phyloP scores from a whole-genome alignment of 1,140 invertebrate species.

The Dinoponera quadriceps region DNA sequence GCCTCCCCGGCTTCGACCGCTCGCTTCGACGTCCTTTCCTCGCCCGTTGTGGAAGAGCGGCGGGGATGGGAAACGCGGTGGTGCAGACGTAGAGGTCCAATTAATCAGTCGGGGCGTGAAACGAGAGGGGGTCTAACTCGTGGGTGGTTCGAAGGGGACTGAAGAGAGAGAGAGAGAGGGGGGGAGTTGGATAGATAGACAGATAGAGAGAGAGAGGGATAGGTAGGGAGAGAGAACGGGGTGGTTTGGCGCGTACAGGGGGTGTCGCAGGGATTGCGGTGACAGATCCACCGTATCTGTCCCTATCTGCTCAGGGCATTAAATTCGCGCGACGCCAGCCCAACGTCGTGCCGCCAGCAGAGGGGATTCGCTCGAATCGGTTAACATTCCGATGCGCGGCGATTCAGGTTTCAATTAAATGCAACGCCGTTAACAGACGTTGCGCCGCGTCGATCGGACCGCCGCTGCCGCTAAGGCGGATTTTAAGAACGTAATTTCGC shows the following conservation, averaged over 20 bases:
- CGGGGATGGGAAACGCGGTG: constrained; percentile 47
- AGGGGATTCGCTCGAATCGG: constrained; percentile 68
- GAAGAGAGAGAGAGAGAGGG: not conserved
- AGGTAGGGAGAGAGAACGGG: constrained; percentile 21
- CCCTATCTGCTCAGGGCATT: constrained; percentile 78
- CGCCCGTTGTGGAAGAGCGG: constrained; percentile 55
- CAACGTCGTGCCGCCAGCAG: constrained; percentile 48
- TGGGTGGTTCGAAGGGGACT: constrained; percentile 4
- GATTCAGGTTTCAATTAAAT: constrained; percentile 74
- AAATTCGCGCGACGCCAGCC: constrained; percentile 72
- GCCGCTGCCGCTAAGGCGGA: not conserved
- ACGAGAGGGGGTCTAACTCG: constrained; percentile 73
- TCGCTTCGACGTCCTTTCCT: constrained; percentile 52
- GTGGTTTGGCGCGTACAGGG: constrained; percentile 34
- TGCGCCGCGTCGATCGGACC: not conserved
- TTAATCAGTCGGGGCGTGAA: constrained; percentile 85
- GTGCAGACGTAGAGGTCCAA: constrained; percentile 80
- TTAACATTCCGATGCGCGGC: constrained; percentile 72
- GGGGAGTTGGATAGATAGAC: constrained; percentile 1
- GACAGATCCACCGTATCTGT: constrained; percentile 83
- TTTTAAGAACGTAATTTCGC: constrained; percentile 9
- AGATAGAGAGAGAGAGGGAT: not conserved
- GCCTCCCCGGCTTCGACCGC: not conserved
- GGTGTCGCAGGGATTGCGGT: constrained; percentile 78
- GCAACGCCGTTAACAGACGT: constrained; percentile 10